A percentile compares a stretch with the other conserved stretches of the same genome.
phyloP scores from a whole-genome alignment of 2,113 vertebrate species.

The Empidonax traillii region DNA sequence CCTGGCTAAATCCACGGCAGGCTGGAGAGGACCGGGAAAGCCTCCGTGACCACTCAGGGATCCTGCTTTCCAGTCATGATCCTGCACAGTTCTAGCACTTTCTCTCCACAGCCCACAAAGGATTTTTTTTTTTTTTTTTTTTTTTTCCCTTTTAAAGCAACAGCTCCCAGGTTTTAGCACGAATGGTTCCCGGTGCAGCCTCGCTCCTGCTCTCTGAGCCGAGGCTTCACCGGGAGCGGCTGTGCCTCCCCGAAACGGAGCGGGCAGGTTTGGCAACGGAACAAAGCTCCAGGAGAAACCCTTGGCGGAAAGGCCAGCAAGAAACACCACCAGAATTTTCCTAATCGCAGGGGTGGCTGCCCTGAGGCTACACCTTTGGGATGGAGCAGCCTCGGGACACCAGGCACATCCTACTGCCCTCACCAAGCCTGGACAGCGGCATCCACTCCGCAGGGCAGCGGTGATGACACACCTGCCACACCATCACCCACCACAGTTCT shows the following conservation, averaged over 20 bases:
- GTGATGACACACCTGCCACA: fast-evolving
- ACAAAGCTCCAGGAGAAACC: background rate
- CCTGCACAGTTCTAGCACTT: constrained; percentile 84
- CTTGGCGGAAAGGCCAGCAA: fast-evolving
- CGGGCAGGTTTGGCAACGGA: fast-evolving
- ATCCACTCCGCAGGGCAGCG: background rate
- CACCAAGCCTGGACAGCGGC: background rate
- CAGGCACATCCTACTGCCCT: background rate
- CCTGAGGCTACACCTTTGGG: background rate
- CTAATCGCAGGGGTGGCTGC: fast-evolving
- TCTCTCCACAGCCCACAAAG: constrained; percentile 83
- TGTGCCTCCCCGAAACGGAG: fast-evolving
- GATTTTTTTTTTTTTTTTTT: constrained; percentile 65
- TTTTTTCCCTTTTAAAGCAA: constrained; percentile 78
- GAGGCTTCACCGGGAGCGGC: background rate
- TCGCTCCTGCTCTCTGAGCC: background rate
- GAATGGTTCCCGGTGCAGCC: constrained; percentile 22
- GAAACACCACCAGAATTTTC: background rate
- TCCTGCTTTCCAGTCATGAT: constrained; percentile 84
- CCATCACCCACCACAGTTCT: background rate
- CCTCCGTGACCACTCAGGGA: constrained; percentile 74
- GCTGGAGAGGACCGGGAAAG: constrained; percentile 59
- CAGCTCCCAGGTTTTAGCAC: constrained; percentile 70
- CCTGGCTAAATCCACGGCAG: constrained; percentile 61
- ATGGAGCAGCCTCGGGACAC: background rate